Evolutionary conservation across 2,888 invertebrate genomes (phyloP), one percentile per base, ranked within the genome.

Genomic region (Oxytorus armatus): DNA sequence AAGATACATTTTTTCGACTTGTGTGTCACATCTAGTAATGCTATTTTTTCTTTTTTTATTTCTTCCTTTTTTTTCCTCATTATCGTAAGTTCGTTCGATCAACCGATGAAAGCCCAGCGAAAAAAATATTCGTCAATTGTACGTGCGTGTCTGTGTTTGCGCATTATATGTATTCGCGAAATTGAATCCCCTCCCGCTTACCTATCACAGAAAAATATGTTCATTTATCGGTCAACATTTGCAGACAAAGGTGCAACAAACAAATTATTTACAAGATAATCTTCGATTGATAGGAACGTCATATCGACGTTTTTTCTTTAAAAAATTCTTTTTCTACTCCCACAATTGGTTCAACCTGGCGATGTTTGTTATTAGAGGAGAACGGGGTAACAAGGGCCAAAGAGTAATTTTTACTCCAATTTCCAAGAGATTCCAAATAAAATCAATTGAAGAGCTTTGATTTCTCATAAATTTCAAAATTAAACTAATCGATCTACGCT

Each of bases 141-240:
- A 8, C 25, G 53, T 14, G 42, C 23, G 21, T 42, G 68, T 42
- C 16, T 66, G 25, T n/a, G 14, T 53, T 39, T 53, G 36, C 11
- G n/a, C n/a, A n/a, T n/a, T n/a, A 4, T 65, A 57, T 51, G 29
- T 72, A 53, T 59, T 68, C 39, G 39, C 47, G 47, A 77, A 55
- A 47, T 82, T 70, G 66, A 81, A 84, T 76, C 73, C 85, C 23
- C 65, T 29, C 83, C 80, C 80, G 82, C 83, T 84, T 86, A 86
- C 83, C 88, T 90, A 90, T 90, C 90, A 90, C 90, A 90, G 88
- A 89, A 88, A 69, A 86, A 84, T 84, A 87, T 84, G 81, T 68
- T 72, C 72, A 81, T 79, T 63, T 36, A 68, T 77, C 70, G 76
- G 73, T 42, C 78, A 81, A 78, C 57, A 76, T 68, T 79, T 70